Base-by-base conservation (phyloP, 2,113 vertebrate species). In the Poeciliopsis occidentalis region DNA sequence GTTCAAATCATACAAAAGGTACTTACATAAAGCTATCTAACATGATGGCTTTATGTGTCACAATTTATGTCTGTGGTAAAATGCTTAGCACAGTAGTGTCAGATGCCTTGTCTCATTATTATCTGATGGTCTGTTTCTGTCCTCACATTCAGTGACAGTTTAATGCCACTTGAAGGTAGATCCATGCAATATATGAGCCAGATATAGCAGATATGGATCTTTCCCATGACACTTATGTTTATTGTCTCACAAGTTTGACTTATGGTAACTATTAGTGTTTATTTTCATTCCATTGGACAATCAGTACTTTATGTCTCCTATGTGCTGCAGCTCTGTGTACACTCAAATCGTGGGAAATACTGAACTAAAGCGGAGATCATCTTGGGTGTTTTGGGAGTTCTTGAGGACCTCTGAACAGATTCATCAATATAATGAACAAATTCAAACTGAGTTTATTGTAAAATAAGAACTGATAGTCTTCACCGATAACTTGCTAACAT, bases 161-260 rank as follows among this genome's bases (percentile, higher is more conserved):
- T 88, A 65, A 87, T 81, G 69, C 81, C 29, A 69, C 68, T n/a
- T 54, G 69, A 68, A 71, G 70, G 60, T 24, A 3, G 13, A 54
- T 22, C 12, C 4, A 19, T 75, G 78, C 70, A 69, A 85, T 89
- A 82, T 84, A 86, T 66, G 17, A 76, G 73, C 64, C 69, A 88
- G 69, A 81, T 62, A 81, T 37, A 78, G 65, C 29, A 12, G 22
- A 32, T 11, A 32, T 31, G 60, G 39, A 73, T 79, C 66, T 67
- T 90, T 86, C 85, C 81, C 72, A 83, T 90, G 85, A 87, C 73
- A 39, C 31, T 71, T 78, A 78, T 68, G 60, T 47, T 41, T 74
- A 37, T 34, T 60, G 1, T 80, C 74, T 82, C 71, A 82, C 1
- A 31, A 68, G 8, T 69, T 73, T 66, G 79, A 78, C 73, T 83